phyloP scores from a whole-genome alignment of 2,797 vertebrate genomes.

The Lagocephalus sceleratus region DNA sequence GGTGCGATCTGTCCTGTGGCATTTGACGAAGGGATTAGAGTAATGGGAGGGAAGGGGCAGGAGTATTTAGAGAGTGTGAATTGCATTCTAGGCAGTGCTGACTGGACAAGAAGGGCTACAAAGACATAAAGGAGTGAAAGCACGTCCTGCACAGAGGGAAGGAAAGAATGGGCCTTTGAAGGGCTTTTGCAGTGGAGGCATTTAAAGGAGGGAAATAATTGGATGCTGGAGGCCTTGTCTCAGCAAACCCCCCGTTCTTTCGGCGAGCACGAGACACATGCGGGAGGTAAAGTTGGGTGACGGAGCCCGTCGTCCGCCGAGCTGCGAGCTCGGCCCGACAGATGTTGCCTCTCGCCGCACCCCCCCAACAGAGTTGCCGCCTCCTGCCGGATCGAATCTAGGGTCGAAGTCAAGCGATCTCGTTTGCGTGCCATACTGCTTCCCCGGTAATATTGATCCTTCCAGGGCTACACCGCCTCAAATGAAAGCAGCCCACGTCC shows the following conservation, averaged over 20 bases:
- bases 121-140: slow-evolving; percentile 50
- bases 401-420: slow-evolving; percentile 25
- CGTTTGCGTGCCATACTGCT: slow-evolving; percentile 19
- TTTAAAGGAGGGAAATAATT: slow-evolving; percentile 64
- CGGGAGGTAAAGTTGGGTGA: slow-evolving; percentile 35
- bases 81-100: slow-evolving; percentile 34
- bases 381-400: slow-evolving; percentile 15
- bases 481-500: slow-evolving; percentile 34
- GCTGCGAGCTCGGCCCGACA: slow-evolving; percentile 7
- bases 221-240: slow-evolving; percentile 49
- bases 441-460: slow-evolving; percentile 51
- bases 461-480: slow-evolving; percentile 28
- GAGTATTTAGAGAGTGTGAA: slow-evolving; percentile 41
- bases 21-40: slow-evolving; percentile 50
- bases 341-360: slow-evolving; percentile 23
- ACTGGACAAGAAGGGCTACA: slow-evolving; percentile 24
- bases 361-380: slow-evolving; percentile 10
- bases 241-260: slow-evolving; percentile 55
- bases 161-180: slow-evolving; percentile 48
- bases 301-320: slow-evolving; percentile 26
- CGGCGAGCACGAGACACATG: slow-evolving; percentile 15
- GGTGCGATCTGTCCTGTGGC: slow-evolving; percentile 33
- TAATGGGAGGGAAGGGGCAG: slow-evolving; percentile 32
- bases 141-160: slow-evolving; percentile 41
- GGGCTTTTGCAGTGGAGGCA: slow-evolving; percentile 53